Conservation (phyloP, 2,888 invertebrate species). For the Myopa tessellatipennis region DNA sequence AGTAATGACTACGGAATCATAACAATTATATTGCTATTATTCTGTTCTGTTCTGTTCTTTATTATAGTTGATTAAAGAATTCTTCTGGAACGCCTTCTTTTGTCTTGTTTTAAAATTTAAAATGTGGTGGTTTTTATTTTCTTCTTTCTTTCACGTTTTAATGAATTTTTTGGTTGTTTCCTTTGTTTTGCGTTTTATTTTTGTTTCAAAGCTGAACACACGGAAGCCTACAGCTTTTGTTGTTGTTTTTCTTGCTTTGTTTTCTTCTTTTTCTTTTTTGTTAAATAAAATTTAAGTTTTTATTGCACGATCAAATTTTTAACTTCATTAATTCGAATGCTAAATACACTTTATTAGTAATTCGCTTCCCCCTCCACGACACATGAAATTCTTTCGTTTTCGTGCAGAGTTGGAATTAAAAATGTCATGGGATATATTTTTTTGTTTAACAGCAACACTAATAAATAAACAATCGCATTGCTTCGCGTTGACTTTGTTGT, state of each 20-base stretch:
- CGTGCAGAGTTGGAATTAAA: conserved; percentile 34
- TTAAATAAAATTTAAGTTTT: neutral
- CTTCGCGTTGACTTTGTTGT: neutral
- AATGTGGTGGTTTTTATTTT: too few species aligned
- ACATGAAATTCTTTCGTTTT: conserved; percentile 26
- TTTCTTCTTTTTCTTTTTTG: neutral
- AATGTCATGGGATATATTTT: conserved; percentile 41
- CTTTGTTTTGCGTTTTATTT: neutral
- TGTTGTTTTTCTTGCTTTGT: conserved; percentile 2
- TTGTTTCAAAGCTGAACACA: neutral
- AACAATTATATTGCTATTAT: neutral
- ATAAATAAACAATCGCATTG: conserved; percentile 22
- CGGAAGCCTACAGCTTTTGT: neutral
- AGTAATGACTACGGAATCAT: neutral
- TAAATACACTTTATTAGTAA: too few species aligned
- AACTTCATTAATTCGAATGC: too few species aligned
- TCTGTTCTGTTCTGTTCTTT: conserved; percentile 18
- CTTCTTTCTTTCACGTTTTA: neutral
- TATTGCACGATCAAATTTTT: too few species aligned
- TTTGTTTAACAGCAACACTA: conserved; percentile 20
- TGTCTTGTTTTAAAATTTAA: too few species aligned
- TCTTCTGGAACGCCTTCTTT: too few species aligned
- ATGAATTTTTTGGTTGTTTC: neutral
- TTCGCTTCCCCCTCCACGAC: neutral
- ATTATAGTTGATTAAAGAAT: neutral